These are phyloP conservation scores for Escarpia spicata DNA, from an alignment of 2,888 invertebrate genomes.

Conservation along the genomic window DNA sequence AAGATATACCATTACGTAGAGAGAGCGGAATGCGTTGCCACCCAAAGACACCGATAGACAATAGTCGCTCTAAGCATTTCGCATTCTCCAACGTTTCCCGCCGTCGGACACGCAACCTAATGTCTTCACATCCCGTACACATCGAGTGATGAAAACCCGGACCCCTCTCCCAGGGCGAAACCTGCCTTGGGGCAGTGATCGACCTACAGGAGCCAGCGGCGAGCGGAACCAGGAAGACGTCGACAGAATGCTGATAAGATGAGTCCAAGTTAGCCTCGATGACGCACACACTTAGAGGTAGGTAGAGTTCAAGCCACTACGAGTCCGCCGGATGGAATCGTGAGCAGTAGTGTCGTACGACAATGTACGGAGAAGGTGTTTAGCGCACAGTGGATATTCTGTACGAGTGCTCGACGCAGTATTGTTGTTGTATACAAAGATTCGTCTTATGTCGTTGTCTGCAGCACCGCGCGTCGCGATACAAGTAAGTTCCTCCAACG, in stretches of 20 bases:
- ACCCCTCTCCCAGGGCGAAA: neutral
- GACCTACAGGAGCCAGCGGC: neutral
- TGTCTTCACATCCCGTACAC: neutral
- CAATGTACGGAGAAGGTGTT: neutral
- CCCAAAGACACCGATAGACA: neutral
- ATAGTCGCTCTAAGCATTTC: neutral
- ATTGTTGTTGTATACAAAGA: neutral
- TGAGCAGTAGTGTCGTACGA: neutral
- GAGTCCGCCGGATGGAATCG: neutral
- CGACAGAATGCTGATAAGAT: neutral
- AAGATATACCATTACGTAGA: neutral
- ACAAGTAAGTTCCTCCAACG: neutral
- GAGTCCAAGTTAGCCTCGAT: neutral
- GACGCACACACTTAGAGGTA: neutral
- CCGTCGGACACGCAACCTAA: neutral
- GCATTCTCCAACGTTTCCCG: neutral
- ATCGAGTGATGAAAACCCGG: neutral
- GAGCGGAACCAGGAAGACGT: neutral
- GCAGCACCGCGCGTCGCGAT: neutral
- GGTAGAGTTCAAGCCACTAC: neutral
- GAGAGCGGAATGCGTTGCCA: neutral
- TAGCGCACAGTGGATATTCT: neutral
- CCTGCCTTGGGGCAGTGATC: neutral
- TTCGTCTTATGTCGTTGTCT: neutral
- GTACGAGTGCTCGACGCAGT: neutral